Conservation (phyloP, 2,888 invertebrate species). For the Hypomecis punctinalis region DNA sequence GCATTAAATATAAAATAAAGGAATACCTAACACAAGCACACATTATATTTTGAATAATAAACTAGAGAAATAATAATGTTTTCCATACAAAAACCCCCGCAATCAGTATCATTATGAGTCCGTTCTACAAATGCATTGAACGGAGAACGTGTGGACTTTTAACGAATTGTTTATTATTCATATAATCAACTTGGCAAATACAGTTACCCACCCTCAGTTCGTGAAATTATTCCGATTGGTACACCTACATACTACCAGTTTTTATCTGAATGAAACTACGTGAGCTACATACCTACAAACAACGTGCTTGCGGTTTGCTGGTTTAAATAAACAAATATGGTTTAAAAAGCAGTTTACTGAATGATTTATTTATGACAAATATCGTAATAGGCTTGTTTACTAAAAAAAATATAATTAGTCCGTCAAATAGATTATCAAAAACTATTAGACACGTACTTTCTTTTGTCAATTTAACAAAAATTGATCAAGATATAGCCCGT, state of each 20-base stretch:
- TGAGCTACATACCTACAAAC: slow-evolving; percentile 10
- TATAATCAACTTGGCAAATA: slow-evolving; percentile 37
- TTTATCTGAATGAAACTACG: not conserved
- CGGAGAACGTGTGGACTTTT: slow-evolving; percentile 31
- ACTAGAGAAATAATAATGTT: not conserved
- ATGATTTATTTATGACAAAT: not conserved
- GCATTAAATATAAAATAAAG: no score
- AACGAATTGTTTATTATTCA: slow-evolving; percentile 41
- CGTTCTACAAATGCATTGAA: slow-evolving; percentile 25
- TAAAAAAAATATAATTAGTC: no score
- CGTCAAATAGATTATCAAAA: no score
- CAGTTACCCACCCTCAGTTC: slow-evolving; percentile 3
- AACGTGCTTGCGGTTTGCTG: not conserved
- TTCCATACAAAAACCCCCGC: slow-evolving; percentile 15
- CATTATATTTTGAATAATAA: not conserved
- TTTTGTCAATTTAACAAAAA: no score
- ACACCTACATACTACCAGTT: not conserved
- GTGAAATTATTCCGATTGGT: slow-evolving; percentile 13
- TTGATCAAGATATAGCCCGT: no score
- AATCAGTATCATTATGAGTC: slow-evolving; percentile 7
- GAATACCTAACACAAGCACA: not conserved
- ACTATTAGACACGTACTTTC: no score
- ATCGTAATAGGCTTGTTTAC: no score
- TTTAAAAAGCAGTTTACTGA: not conserved
- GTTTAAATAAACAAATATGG: no score